Evolutionary conservation across 1,140 invertebrate genomes (phyloP).

Genomic region (Drosophila ercepeae): DNA sequence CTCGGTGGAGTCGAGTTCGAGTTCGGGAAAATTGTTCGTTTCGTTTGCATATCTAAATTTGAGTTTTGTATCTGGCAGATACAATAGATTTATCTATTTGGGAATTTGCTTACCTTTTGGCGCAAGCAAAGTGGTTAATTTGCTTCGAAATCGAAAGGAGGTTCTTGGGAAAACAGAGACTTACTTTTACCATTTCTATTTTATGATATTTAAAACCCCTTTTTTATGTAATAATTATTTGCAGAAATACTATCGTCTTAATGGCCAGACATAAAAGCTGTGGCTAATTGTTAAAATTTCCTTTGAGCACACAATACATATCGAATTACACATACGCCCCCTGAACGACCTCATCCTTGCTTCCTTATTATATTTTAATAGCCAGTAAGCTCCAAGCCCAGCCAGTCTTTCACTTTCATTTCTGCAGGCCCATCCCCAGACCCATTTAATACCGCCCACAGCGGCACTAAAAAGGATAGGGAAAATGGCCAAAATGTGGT

Average conservation of each 20-base stretch:
- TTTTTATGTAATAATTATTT: background rate
- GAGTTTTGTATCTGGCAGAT: conserved; percentile 61
- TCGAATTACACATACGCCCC: conserved; percentile 32
- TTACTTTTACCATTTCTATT: no score
- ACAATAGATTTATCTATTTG: conserved; percentile 56
- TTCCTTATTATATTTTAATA: conserved; percentile 52
- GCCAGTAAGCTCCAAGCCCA: conserved; percentile 20
- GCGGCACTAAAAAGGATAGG: background rate
- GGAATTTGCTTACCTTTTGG: conserved; percentile 42
- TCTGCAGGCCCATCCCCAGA: conserved; percentile 32
- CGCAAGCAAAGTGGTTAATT: conserved; percentile 6
- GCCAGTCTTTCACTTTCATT: conserved; percentile 59
- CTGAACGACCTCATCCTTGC: conserved; percentile 21
- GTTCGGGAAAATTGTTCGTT: conserved; percentile 40
- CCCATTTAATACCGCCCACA: conserved; percentile 47
- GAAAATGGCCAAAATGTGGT: background rate
- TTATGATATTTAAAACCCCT: background rate
- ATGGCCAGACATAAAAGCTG: background rate
- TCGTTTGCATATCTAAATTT: conserved; percentile 79
- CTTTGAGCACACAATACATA: conserved; percentile 6
- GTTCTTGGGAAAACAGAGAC: conserved; percentile 52
- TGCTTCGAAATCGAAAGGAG: conserved; percentile 6
- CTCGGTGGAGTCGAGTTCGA: conserved; percentile 2
- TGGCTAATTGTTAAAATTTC: conserved; percentile 10
- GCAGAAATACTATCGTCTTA: background rate